phyloP scores from a whole-genome alignment of 2,888 invertebrate species.

The Spilosoma lubricipeda region DNA sequence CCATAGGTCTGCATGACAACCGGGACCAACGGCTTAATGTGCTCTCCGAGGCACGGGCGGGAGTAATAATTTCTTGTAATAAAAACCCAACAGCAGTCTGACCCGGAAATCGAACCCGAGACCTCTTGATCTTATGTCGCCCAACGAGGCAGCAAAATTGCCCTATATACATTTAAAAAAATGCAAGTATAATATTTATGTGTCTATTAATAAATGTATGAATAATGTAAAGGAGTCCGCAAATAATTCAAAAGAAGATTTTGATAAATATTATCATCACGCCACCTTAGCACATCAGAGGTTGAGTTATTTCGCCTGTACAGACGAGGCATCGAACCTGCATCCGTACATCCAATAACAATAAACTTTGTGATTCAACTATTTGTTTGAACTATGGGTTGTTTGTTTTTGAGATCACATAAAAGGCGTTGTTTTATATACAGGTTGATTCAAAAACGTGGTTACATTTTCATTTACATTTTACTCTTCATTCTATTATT shows the following conservation, averaged over 20 bases:
- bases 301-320: constrained; percentile 49
- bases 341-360: constrained; percentile 53
- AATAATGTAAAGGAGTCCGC: not conserved
- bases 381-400: constrained; percentile 56
- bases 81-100: too few relatives aligned
- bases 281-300: constrained; percentile 14
- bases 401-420: constrained; percentile 47
- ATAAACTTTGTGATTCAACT: constrained; percentile 60
- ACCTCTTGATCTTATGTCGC: too few relatives aligned
- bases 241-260: not conserved
- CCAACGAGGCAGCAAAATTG: too few relatives aligned
- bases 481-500: too few relatives aligned
- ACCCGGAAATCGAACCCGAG: too few relatives aligned
- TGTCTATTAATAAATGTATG: not conserved
- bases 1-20: too few relatives aligned
- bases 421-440: constrained; percentile 40
- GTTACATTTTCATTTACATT: not conserved
- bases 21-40: too few relatives aligned
- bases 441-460: constrained; percentile 34
- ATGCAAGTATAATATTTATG: not conserved
- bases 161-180: too few relatives aligned
- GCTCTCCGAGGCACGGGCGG: too few relatives aligned
- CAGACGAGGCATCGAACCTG: constrained; percentile 46
- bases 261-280: constrained; percentile 1
- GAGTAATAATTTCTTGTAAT: too few relatives aligned